phyloP scores from a whole-genome alignment of 2,888 invertebrate species.

The Villa cingulata region DNA sequence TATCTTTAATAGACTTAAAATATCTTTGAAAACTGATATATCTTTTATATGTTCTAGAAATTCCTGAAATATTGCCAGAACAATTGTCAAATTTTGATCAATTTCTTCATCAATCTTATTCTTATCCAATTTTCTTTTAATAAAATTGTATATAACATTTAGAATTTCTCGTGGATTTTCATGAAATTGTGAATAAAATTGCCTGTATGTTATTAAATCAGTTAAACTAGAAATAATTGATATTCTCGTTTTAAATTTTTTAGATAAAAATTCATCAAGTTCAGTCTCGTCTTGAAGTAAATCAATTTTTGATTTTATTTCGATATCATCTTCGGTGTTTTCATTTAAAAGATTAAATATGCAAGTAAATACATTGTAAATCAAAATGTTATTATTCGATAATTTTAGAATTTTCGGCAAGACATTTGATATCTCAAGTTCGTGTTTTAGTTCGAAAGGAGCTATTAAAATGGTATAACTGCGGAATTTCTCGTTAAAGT shows the following conservation, averaged over 20 bases:
- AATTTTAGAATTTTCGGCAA: constrained; percentile 21
- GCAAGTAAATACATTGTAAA: constrained; percentile 26
- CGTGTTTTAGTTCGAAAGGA: constrained; percentile 12
- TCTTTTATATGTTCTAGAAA: constrained; percentile 20
- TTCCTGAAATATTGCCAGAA: constrained; percentile 23
- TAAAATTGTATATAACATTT: constrained; percentile 19
- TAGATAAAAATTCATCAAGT: constrained; percentile 20
- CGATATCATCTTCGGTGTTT: constrained; percentile 12
- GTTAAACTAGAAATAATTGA: constrained; percentile 26
- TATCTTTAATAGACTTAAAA: constrained; percentile 14
- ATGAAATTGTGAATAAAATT: constrained; percentile 26
- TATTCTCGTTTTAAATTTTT: constrained; percentile 23
- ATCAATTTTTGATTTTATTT: constrained; percentile 14
- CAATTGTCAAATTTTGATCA: constrained; percentile 10
- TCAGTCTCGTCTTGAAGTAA: constrained; percentile 25
- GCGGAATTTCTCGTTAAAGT: constrained; percentile 7
- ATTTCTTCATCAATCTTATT: constrained; percentile 16
- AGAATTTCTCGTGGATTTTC: constrained; percentile 25
- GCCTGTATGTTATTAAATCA: constrained; percentile 25
- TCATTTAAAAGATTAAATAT: constrained; percentile 16
- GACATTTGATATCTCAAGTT: constrained; percentile 16
- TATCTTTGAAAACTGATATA: constrained; percentile 13
- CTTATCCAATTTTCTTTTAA: constrained; percentile 22
- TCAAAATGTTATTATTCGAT: constrained; percentile 23
- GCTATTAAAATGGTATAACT: constrained; percentile 19